These are phyloP conservation scores for Cydia fagiglandana DNA, from an alignment of 1,140 invertebrate genomes.

Conservation along the genomic window DNA sequence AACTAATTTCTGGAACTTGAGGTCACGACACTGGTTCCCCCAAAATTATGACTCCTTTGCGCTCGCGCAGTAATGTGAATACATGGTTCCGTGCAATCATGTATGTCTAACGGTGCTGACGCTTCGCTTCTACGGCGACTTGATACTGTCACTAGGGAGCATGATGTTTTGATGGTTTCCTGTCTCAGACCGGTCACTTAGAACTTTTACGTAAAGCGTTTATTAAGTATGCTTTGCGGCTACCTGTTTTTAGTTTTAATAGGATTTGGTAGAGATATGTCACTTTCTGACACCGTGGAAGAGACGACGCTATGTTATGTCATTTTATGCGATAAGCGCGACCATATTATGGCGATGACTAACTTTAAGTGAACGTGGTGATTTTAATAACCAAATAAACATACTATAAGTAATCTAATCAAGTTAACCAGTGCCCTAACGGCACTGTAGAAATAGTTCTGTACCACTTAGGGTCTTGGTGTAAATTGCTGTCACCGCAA, in stretches of 20 bases:
- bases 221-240: background rate
- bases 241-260: background rate
- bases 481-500: conserved; percentile 7
- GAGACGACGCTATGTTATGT: background rate
- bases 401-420: too few relatives aligned
- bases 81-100: background rate
- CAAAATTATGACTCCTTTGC: background rate
- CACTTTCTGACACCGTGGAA: background rate
- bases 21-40: background rate
- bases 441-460: background rate
- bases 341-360: background rate
- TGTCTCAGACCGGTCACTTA: background rate
- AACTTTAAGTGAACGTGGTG: background rate
- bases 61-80: background rate
- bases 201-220: background rate
- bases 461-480: background rate
- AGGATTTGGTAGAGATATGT: background rate
- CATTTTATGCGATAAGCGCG: background rate
- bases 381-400: too few relatives aligned
- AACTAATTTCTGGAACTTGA: too few relatives aligned
- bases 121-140: background rate
- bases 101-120: conserved; percentile 25
- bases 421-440: background rate
- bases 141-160: background rate
- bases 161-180: background rate